Conservation (phyloP, 2,888 invertebrate genomes). For the Cepaea hortensis region DNA sequence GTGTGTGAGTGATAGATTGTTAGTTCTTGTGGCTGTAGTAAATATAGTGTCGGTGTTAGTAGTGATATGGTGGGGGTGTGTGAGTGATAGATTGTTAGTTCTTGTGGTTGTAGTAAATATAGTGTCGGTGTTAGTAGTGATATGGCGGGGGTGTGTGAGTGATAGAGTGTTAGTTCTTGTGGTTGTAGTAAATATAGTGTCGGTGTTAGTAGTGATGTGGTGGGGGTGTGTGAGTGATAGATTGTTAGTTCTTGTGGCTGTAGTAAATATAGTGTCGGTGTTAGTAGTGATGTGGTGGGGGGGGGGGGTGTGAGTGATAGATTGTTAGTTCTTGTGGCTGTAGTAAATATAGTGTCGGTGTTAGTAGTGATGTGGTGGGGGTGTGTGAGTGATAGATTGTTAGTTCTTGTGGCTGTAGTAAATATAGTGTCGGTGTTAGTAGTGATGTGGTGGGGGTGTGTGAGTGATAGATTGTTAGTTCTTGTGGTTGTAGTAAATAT, state of each 20-base stretch:
- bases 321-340: constrained; percentile 1
- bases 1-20: neutral
- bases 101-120: neutral
- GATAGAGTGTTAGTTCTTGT: neutral
- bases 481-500: neutral
- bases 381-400: neutral
- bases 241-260: constrained; percentile 1
- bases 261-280: neutral
- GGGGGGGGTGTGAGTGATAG: neutral
- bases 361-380: neutral
- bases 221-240: neutral
- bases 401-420: constrained; percentile 3
- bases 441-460: neutral
- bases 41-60: neutral
- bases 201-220: neutral
- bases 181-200: neutral
- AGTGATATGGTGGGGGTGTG: neutral
- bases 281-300: neutral
- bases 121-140: neutral
- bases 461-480: neutral
- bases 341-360: neutral
- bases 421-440: neutral
- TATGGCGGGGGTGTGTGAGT: neutral
- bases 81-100: neutral
- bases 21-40: constrained; percentile 3